Evolutionary conservation across 2,797 vertebrate genomes (phyloP), one percentile per base, ranked within the genome.

Genomic region (Heliangelus exortis): DNA sequence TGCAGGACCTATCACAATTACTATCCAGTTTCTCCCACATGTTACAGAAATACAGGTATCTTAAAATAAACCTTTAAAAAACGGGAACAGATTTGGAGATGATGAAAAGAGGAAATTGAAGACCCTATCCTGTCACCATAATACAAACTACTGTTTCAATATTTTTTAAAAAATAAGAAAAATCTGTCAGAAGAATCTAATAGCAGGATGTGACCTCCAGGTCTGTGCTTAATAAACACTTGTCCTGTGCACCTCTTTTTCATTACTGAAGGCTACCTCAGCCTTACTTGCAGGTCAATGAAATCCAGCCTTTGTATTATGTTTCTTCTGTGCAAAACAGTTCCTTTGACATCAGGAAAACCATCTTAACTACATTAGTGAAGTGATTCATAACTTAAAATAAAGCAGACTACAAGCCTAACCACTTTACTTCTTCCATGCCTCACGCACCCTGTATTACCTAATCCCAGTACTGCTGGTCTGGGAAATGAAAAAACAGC

Each of bases 341-440:
- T 61, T 74, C 65, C 53, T 83, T 20, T 63, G 87, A 65, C 81
- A 85, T 29, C 8, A 6, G 53, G 28, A 71, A 92, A 80, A 36
- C 82, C 81, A 75, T 62, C 23, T 36, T 14, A n/a, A 67, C 65
- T 73, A 18, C 81, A 58, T 15, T 4, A 19, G 43, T 33, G 69
- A 73, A 69, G 74, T 90, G 95, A 96, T 57, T 94, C 92, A 89
- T 53, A 82, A 63, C n/a, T 69, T 33, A 22, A 87, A 72, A n/a
- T 28, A 71, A 50, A 39, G 74, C 80, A 90, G 90, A 68, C 63
- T 58, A 66, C 80, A 62, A 0, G 0, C 59, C 92, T 19, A 48
- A 68, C 57, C 34, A 25, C 67, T 90, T 65, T 6, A 62, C 22
- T 78, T 94, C 86, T 67, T 90, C 62, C 47, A 3, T 67, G 79